Evolutionary conservation across 2,797 vertebrate genomes (phyloP).

Genomic region (Spatula clypeata): DNA sequence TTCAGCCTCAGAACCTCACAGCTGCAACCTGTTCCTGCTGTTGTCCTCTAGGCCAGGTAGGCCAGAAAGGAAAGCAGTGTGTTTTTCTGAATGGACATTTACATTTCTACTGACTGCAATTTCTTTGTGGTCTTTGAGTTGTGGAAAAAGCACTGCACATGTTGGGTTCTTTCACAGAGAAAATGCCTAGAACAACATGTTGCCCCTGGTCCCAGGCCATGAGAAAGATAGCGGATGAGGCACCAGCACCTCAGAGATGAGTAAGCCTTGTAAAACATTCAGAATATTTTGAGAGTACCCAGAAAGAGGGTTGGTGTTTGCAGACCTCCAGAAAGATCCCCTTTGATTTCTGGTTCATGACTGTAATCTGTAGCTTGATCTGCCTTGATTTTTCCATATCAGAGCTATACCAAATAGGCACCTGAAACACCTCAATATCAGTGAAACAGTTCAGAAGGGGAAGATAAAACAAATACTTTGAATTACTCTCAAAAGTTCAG

Average conservation of each 20-base stretch:
- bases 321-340: not conserved
- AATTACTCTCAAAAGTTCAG: not conserved
- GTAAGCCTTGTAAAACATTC: not conserved
- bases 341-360: not conserved
- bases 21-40: not conserved
- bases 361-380: not conserved
- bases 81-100: not conserved
- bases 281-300: no score
- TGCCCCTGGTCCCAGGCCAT: not conserved
- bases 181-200: not conserved
- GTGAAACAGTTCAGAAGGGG: not conserved
- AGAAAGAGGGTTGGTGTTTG: not conserved
- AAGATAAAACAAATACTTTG: not conserved
- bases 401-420: not conserved
- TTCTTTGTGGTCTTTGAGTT: not conserved
- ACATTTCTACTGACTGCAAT: rapidly evolving
- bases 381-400: not conserved
- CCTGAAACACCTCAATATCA: not conserved
- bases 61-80: not conserved
- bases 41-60: not conserved
- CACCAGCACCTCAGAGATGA: not conserved
- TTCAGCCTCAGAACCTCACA: not conserved
- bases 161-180: not conserved
- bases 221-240: not conserved
- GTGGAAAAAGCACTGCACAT: not conserved